Base-by-base conservation (phyloP, 2,113 vertebrate genomes). In the Gasterosteus aculeatus region DNA sequence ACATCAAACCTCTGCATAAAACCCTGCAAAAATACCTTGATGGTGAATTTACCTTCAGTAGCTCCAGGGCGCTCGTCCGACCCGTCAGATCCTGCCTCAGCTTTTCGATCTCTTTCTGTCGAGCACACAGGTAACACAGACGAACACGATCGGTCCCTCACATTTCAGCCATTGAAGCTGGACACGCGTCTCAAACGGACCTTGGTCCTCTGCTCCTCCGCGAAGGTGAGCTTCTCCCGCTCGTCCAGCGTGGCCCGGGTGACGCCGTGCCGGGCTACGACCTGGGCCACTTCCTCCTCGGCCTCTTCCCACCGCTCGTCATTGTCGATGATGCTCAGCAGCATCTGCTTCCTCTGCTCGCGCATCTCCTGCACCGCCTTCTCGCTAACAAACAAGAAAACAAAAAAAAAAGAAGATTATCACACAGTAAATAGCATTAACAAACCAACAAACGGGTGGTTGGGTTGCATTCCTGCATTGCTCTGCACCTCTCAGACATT, bases 221-320 rank as follows among this genome's bases (percentile, higher is more conserved):
- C 77, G 51, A 84, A 51, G 77, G 62, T 80, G 75, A 91, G 77
- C 18, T 88, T 61, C 75, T 95, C 87, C 62, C 94, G 22, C 51
- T 91, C 85, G 0, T 95, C 88, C 64, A 93, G 87, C 73, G 92
- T 91, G 22, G 19, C 56, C 82, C 73, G 94, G 56, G 72, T 86
- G 73, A 90, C 22, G 44, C 84, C 72, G 81, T 93, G 94, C 63
- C 80, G 0, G 33, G 84, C 70, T 49, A 85, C 85, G 64, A 92
- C 63, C 2, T 80, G 76, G 83, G 86, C 90, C 72, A 94, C 65
- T 57, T 95, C 92, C 42, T 86, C 90, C 79, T 89, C 89, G 56
- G 94, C 80, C 39, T 87, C 75, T 89, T 89, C 89, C 87, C 92
- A 84, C 77, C 90, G 84, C 8, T 91, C 77, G 47, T 95, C 92